These are phyloP conservation scores for Teinopalpus imperialis DNA, from an alignment of 2,888 invertebrate species.

Conservation along the genomic window DNA sequence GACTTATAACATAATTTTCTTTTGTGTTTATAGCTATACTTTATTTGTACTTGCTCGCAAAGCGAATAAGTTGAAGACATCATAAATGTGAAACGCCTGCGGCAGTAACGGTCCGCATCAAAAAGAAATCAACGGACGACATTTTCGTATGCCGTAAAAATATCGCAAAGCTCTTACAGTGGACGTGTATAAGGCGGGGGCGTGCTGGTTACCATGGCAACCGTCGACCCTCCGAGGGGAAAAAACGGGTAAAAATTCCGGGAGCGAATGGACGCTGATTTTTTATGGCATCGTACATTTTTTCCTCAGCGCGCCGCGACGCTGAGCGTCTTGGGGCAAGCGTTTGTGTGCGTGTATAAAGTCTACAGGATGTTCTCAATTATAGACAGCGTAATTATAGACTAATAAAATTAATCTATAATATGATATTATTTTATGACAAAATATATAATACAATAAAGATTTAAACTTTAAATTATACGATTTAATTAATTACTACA, in stretches of 20 bases:
- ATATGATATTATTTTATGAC: too few species aligned
- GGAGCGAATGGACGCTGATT: conserved; percentile 77
- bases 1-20: too few species aligned
- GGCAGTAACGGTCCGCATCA: conserved; percentile 19
- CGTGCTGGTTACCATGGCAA: conserved; percentile 66
- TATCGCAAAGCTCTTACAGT: conserved; percentile 65
- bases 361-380: conserved; percentile 47
- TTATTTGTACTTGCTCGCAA: conserved; percentile 8
- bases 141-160: conserved; percentile 61
- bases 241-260: conserved; percentile 81
- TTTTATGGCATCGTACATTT: conserved; percentile 81
- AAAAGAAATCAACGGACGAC: conserved; percentile 27
- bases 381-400: too few species aligned
- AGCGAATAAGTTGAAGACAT: conserved; percentile 34
- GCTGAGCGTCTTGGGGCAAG: conserved; percentile 48
- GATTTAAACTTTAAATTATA: too few species aligned
- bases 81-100: conserved; percentile 41
- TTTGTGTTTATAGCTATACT: too few species aligned
- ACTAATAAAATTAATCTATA: too few species aligned
- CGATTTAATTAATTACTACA: too few species aligned
- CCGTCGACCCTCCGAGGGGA: conserved; percentile 77
- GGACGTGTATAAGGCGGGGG: conserved; percentile 48
- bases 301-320: conserved; percentile 61
- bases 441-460: too few species aligned
- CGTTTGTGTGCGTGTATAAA: conserved; percentile 33